Percentiles rank a stretch among this genome's conserved stretches.
Conservation (phyloP, 2,113 vertebrate species). For the Saguinus midas region DNA sequence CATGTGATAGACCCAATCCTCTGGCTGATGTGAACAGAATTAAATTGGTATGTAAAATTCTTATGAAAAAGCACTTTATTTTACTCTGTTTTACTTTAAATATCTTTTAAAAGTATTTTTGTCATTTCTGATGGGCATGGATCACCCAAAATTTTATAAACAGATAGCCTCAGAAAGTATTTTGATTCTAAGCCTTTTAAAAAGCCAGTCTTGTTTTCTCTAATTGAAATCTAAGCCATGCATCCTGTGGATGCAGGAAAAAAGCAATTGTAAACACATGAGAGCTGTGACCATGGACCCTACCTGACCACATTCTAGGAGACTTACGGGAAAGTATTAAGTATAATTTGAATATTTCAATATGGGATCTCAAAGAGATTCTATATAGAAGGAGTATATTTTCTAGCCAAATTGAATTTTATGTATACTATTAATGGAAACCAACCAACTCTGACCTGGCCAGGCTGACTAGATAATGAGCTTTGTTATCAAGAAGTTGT, state of each 20-base stretch:
- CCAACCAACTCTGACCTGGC: background rate
- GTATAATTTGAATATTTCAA: background rate
- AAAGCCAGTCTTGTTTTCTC: background rate
- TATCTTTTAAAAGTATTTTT: constrained; percentile 27
- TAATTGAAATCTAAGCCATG: background rate
- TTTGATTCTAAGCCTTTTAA: background rate
- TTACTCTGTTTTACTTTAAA: constrained; percentile 32
- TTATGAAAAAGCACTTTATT: background rate
- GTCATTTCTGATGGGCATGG: background rate
- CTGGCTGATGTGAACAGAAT: background rate
- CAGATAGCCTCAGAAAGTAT: background rate
- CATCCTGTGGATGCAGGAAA: background rate
- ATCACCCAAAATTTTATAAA: background rate
- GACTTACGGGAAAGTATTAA: background rate
- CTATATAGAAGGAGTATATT: background rate
- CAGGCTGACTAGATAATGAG: background rate
- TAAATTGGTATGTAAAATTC: constrained; percentile 4
- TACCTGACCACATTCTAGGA: background rate
- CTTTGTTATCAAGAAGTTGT: constrained; percentile 44
- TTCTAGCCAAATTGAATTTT: constrained; percentile 8
- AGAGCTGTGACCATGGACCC: background rate
- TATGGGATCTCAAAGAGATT: background rate
- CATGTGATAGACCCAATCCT: background rate
- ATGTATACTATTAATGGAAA: background rate
- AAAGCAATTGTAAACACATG: background rate